Conservation (phyloP, 2,113 vertebrate species). For the Mionectes macconnelli region DNA sequence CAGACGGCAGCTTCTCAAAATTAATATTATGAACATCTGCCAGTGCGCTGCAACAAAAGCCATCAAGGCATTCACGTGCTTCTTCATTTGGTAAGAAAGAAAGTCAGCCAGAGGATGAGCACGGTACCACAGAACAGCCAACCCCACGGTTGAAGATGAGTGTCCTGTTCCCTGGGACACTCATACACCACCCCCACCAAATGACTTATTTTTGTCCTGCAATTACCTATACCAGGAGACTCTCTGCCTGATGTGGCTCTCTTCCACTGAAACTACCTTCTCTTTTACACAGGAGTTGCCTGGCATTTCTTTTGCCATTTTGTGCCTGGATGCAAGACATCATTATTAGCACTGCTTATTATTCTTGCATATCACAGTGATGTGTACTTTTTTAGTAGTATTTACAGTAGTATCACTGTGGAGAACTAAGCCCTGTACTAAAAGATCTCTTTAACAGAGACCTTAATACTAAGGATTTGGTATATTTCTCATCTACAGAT, state of each 20-base stretch:
- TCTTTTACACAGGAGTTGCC: neutral
- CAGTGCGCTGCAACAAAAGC: neutral
- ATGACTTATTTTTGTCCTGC: neutral
- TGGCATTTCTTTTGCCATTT: neutral
- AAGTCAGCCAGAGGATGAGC: neutral
- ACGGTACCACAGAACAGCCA: neutral
- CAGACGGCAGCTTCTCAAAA: constrained; percentile 30
- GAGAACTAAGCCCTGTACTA: constrained; percentile 45
- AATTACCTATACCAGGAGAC: neutral
- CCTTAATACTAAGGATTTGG: neutral
- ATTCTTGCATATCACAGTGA: constrained; percentile 63
- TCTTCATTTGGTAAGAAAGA: neutral
- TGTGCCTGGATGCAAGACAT: constrained; percentile 10
- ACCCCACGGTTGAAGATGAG: neutral
- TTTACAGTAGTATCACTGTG: constrained; percentile 45
- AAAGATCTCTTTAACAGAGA: constrained; percentile 32
- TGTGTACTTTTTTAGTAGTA: constrained; percentile 19
- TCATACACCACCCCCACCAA: neutral
- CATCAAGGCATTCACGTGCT: neutral
- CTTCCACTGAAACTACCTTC: neutral
- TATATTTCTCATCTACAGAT: constrained; percentile 12
- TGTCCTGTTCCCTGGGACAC: neutral
- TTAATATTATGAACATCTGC: neutral
- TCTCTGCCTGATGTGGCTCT: neutral
- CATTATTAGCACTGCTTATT: neutral